Evolutionary conservation across 2,113 vertebrate species (phyloP), one percentile per base, ranked within the genome.

Genomic region (Sebastes fasciatus): DNA sequence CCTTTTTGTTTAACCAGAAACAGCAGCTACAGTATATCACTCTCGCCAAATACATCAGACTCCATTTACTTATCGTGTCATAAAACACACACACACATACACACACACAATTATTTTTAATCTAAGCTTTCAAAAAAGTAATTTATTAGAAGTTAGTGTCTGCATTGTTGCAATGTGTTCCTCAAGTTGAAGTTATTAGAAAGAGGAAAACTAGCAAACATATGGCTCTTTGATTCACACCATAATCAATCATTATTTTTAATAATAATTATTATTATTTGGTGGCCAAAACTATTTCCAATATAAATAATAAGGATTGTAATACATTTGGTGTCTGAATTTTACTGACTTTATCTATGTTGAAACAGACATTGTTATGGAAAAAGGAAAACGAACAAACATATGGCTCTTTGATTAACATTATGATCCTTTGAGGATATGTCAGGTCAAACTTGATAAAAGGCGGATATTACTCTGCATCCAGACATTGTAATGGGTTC

Each of bases 341-440:
- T 34, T 34, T 34, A 34, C 34, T 34, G 34, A 34, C 34, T 34
- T 34, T 34, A 34, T 34, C 34, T 34, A 34, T 34, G 34, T 34
- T 34, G 34, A 34, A 34, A 34, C 4, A 34, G 34, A 34, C 34
- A 34, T 34, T 34, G 34, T 34, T 34, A 34, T 34, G 34, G 34
- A 34, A 34, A 34, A 34, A 34, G 34, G 34, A 34, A 34, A 40
- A 65, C n/a, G 12, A 63, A 21, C 40, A n/a, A 48, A 13, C 17
- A 46, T 0, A 2, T 45, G n/a, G 26, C 13, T 65, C n/a, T 10
- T n/a, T 4, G 14, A 73, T 16, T 65, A 13, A 65, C 21, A 19
- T 65, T 2, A 19, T 71, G 19, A 17, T 80, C 85, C 66, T 63
- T 40, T 62, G 80, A 80, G 76, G 26, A 68, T 63, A 64, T 34